A percentile compares a stretch with the other conserved stretches of the same genome.
Conservation (phyloP, 2,888 invertebrate species). For the Chrysolina haemoptera region DNA sequence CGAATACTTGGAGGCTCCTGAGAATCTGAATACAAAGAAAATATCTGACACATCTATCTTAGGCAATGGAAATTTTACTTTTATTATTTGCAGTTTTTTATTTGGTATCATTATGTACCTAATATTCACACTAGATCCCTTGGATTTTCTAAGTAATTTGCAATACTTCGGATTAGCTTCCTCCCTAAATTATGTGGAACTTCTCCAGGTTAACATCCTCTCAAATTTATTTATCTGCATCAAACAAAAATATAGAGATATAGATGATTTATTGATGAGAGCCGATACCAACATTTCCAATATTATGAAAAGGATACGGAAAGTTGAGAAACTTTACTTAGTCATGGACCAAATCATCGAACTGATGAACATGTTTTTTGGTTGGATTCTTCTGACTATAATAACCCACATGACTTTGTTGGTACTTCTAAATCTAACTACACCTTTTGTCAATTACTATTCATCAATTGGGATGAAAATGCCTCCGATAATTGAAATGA, state of each 20-base stretch:
- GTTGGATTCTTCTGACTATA: conserved; percentile 9
- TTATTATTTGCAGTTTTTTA: not conserved
- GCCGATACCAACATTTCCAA: not conserved
- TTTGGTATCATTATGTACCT: not conserved
- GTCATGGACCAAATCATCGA: not conserved
- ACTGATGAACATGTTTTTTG: conserved; percentile 8
- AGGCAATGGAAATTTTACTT: not conserved
- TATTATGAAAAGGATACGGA: not conserved
- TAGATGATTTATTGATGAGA: conserved; percentile 2
- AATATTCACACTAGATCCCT: not conserved
- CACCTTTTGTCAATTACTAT: not conserved
- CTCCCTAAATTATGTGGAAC: not conserved
- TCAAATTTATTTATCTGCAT: conserved; percentile 13
- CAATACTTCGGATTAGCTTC: not conserved
- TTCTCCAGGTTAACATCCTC: not conserved
- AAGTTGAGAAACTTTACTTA: conserved; percentile 14
- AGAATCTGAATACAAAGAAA: not conserved
- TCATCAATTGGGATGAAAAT: too few species aligned
- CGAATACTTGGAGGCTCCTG: not conserved
- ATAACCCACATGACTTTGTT: not conserved
- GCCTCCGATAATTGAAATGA: too few species aligned
- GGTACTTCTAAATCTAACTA: not conserved
- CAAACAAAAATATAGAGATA: conserved; percentile 1
- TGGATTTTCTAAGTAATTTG: not conserved
- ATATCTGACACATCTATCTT: not conserved